These are phyloP conservation scores for Rhagoletis zephyria DNA, from an alignment of 1,140 invertebrate genomes.

Conservation along the genomic window DNA sequence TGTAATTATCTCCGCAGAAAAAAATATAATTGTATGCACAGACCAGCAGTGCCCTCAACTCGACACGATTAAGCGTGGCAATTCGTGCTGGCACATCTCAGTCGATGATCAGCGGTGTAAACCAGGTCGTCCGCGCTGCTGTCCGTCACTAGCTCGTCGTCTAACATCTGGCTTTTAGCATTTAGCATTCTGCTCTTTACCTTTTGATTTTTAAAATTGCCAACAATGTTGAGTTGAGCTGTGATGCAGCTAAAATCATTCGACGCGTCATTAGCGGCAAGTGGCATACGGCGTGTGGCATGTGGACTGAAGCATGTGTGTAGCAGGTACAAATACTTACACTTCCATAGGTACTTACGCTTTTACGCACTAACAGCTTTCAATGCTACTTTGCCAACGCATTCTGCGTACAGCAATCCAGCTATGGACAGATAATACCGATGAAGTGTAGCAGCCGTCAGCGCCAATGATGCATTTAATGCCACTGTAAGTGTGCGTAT, in stretches of 20 bases:
- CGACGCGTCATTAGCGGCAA: slow-evolving; percentile 14
- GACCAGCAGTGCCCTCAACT: slow-evolving; percentile 10
- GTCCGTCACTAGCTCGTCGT: neutral
- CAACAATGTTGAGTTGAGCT: neutral
- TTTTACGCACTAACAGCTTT: slow-evolving; percentile 31
- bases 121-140: neutral
- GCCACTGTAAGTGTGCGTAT: neutral
- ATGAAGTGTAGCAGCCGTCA: slow-evolving; percentile 9
- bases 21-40: no score
- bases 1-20: no score
- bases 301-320: neutral
- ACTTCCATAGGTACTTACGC: neutral
- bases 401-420: neutral
- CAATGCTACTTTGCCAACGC: neutral
- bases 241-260: slow-evolving; percentile 10
- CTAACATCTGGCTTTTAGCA: slow-evolving; percentile 11
- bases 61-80: neutral
- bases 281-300: slow-evolving; percentile 8
- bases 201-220: neutral
- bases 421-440: neutral
- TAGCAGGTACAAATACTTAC: neutral
- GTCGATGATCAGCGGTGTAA: no score
- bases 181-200: neutral
- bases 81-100: no score
- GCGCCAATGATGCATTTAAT: slow-evolving; percentile 33